Conservation (phyloP, 2,888 invertebrate species). For the Sthenelais limicola region DNA sequence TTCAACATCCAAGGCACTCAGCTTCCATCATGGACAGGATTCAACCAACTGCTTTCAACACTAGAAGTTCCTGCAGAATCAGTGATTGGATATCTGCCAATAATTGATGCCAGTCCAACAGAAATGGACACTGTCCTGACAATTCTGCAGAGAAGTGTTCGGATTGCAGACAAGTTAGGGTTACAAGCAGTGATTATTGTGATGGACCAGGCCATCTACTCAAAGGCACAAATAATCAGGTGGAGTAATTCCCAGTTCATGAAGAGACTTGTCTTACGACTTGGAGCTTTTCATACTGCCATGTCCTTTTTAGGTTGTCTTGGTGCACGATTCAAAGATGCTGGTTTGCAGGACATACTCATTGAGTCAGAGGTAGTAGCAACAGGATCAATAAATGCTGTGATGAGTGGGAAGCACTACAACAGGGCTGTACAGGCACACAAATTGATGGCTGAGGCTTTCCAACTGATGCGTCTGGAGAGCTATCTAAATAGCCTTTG, state of each 20-base stretch:
- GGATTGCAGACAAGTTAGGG: constrained; percentile 5
- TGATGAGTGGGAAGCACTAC: constrained; percentile 30
- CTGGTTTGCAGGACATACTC: constrained; percentile 27
- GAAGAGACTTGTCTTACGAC: not conserved
- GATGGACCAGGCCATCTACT: constrained; percentile 33
- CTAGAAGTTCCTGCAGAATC: not conserved
- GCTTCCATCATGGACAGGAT: not conserved
- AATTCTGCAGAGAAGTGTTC: not conserved
- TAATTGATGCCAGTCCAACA: constrained; percentile 30
- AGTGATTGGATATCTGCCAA: constrained; percentile 13
- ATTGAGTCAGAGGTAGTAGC: constrained; percentile 28
- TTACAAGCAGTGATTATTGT: not conserved
- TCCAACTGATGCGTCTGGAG: not conserved
- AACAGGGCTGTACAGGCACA: constrained; percentile 20
- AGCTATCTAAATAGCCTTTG: not conserved
- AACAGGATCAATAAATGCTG: constrained; percentile 12
- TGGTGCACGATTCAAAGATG: constrained; percentile 30
- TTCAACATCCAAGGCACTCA: not conserved
- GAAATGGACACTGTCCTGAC: not conserved
- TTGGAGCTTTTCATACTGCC: constrained; percentile 1
- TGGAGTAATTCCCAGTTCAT: not conserved
- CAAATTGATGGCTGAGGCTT: constrained; percentile 32
- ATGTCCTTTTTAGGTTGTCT: not conserved
- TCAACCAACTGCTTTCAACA: not conserved
- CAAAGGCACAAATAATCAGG: constrained; percentile 25